Conservation (phyloP, 2,888 invertebrate genomes). For the Parnassius mnemosyne region DNA sequence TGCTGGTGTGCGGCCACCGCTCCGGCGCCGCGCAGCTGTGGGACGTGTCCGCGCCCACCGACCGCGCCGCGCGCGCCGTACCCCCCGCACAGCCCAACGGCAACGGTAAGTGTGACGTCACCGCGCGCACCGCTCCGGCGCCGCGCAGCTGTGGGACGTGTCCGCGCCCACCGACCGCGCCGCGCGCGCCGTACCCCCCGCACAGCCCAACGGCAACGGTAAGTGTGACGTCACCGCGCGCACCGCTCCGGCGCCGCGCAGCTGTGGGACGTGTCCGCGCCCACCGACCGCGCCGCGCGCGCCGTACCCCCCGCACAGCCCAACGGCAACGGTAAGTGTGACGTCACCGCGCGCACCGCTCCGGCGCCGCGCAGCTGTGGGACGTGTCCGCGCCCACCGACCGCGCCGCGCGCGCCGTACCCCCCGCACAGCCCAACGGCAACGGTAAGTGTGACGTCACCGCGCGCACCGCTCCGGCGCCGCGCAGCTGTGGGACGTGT, state of each 20-base stretch:
- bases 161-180: slow-evolving; percentile 94
- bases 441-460: no score
- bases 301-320: slow-evolving; percentile 32
- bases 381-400: slow-evolving; percentile 51
- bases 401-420: slow-evolving; percentile 19
- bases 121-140: slow-evolving; percentile 88
- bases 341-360: no score
- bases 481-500: slow-evolving; percentile 61
- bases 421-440: no score
- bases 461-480: slow-evolving; percentile 87
- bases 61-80: slow-evolving; percentile 79
- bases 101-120: slow-evolving; percentile 20
- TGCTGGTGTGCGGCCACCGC: slow-evolving; percentile 95
- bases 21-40: slow-evolving; percentile 98
- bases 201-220: slow-evolving; percentile 32
- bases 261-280: slow-evolving; percentile 99
- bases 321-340: slow-evolving; percentile 30
- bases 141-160: slow-evolving; percentile 99
- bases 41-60: slow-evolving; percentile 97
- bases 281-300: slow-evolving; percentile 86
- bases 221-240: neutral
- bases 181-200: slow-evolving; percentile 42
- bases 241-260: slow-evolving; percentile 95
- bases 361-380: slow-evolving; percentile 65
- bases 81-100: slow-evolving; percentile 33